These are phyloP conservation scores for Gulo gulo DNA, from an alignment of 2,113 vertebrate species.

Conservation along the genomic window DNA sequence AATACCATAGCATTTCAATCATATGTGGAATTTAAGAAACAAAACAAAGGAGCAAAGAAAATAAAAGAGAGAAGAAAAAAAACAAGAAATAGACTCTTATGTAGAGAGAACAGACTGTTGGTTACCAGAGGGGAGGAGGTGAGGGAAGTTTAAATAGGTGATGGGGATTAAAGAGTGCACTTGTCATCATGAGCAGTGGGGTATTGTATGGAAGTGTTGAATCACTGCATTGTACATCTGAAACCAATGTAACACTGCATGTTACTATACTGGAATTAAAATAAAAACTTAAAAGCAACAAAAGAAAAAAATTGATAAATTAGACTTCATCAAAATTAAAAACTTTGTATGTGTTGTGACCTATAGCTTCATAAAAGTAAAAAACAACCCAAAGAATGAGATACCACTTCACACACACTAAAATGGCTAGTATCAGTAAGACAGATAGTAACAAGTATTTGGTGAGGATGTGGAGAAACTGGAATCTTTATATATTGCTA, in stretches of 20 bases:
- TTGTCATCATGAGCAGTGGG: neutral
- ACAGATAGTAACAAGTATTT: neutral
- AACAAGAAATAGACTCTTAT: neutral
- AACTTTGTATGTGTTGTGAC: neutral
- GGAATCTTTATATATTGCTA: neutral
- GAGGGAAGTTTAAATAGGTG: neutral
- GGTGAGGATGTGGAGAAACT: accelerated
- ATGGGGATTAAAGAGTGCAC: neutral
- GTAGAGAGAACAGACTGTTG: neutral
- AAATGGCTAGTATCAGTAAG: accelerated
- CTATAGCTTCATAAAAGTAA: neutral
- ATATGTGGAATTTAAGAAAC: neutral
- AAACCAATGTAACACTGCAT: neutral
- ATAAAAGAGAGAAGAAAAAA: neutral
- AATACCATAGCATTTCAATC: neutral
- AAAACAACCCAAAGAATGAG: neutral
- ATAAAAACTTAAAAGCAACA: neutral
- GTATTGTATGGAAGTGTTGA: neutral
- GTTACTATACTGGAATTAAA: neutral
- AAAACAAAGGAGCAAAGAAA: neutral
- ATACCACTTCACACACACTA: neutral
- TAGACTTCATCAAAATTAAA: neutral
- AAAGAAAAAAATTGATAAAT: neutral
- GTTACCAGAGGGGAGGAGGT: neutral
- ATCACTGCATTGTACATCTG: neutral